These are phyloP conservation scores for Antechinus flavipes DNA, from an alignment of 2,113 vertebrate species.

Conservation along the genomic window DNA sequence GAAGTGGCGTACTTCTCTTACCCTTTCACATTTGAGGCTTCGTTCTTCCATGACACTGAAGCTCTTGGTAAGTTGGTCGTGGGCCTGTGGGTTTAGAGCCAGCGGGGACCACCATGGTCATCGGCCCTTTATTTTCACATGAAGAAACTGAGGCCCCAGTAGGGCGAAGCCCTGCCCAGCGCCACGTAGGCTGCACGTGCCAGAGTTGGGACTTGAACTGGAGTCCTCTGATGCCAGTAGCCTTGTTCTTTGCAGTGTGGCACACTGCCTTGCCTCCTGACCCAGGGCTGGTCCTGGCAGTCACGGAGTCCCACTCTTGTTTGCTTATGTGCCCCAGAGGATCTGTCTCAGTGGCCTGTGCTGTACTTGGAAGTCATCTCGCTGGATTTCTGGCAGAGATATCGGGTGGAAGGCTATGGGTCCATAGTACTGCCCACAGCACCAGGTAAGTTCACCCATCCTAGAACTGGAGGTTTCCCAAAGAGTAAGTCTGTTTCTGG, in stretches of 20 bases:
- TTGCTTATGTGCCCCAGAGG: slow-evolving; percentile 79
- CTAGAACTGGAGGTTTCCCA: neutral
- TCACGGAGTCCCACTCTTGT: neutral
- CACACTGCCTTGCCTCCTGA: neutral
- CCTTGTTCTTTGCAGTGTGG: neutral
- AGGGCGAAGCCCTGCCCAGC: neutral
- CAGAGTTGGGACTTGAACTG: neutral
- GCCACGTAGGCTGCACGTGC: no score
- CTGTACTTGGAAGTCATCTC: slow-evolving; percentile 96
- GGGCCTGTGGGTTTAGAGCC: neutral
- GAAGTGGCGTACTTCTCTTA: slow-evolving; percentile 93
- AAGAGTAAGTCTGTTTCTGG: neutral
- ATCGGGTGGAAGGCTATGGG: slow-evolving; percentile 95
- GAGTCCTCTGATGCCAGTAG: neutral
- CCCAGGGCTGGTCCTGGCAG: accelerated
- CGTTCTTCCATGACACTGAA: slow-evolving; percentile 89
- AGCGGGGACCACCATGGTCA: neutral
- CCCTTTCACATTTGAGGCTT: slow-evolving; percentile 93
- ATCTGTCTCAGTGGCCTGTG: slow-evolving; percentile 92
- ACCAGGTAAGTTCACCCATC: slow-evolving; percentile 85
- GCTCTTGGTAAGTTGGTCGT: slow-evolving; percentile 85
- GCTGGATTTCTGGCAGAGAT: slow-evolving; percentile 95
- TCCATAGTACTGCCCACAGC: slow-evolving; percentile 90
- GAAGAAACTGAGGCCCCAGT: neutral
- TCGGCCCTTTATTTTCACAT: neutral